Conservation (phyloP, 1,140 invertebrate genomes). For the Reticulitermes speratus region DNA sequence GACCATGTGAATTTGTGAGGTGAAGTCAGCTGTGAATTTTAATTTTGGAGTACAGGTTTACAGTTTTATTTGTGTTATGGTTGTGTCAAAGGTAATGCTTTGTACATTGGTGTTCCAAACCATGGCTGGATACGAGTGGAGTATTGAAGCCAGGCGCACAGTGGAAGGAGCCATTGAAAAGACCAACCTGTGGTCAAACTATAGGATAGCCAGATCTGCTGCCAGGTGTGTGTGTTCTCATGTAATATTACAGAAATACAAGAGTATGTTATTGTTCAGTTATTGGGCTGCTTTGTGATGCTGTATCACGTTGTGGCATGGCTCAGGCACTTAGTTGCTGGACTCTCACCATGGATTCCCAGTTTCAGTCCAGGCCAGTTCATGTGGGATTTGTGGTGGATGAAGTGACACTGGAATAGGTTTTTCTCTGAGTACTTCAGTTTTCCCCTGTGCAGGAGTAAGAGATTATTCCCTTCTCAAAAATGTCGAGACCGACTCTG, state of each 20-base stretch:
- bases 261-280: too few relatives aligned
- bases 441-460: too few relatives aligned
- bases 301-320: too few relatives aligned
- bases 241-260: background rate
- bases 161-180: slow-evolving; percentile 58
- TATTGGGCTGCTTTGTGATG: too few relatives aligned
- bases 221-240: slow-evolving; percentile 56
- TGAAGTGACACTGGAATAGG: too few relatives aligned
- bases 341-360: too few relatives aligned
- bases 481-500: background rate
- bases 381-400: too few relatives aligned
- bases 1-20: too few relatives aligned
- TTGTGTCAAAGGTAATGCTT: slow-evolving; percentile 58
- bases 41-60: background rate
- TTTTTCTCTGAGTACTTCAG: too few relatives aligned
- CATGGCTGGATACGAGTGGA: slow-evolving; percentile 63
- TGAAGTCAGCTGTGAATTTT: slow-evolving; percentile 21
- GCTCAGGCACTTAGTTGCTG: too few relatives aligned
- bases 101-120: slow-evolving; percentile 84
- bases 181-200: slow-evolving; percentile 79
- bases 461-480: background rate
- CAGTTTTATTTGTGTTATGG: background rate
- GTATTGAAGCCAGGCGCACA: slow-evolving; percentile 52
- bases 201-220: slow-evolving; percentile 82
- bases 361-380: too few relatives aligned